phyloP scores from a whole-genome alignment of 1,140 invertebrate genomes.

The Homalodisca vitripennis region DNA sequence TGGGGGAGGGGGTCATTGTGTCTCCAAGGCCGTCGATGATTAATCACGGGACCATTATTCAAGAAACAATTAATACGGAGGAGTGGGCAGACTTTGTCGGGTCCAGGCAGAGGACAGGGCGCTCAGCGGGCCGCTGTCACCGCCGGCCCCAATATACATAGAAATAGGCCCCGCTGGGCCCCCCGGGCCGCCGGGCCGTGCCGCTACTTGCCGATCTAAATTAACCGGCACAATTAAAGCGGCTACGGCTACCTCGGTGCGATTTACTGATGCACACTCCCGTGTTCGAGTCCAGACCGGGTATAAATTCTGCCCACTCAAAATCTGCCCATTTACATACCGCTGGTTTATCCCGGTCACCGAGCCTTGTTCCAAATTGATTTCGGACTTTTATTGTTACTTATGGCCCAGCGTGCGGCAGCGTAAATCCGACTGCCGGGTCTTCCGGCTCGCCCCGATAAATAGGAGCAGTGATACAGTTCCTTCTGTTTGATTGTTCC shows the following conservation, averaged over 20 bases:
- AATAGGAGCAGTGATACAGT: no score
- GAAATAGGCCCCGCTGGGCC: neutral
- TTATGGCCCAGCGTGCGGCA: neutral
- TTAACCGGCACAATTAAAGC: constrained; percentile 20
- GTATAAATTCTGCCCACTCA: neutral
- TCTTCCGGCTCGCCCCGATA: no score
- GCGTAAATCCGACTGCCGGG: no score
- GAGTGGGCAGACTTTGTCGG: constrained; percentile 3
- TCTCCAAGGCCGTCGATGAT: neutral
- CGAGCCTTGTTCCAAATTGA: constrained; percentile 14
- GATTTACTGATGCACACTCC: constrained; percentile 2
- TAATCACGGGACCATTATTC: constrained; percentile 22
- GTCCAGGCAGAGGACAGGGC: neutral
- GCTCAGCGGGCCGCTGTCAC: constrained; percentile 15
- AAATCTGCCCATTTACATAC: constrained; percentile 12
- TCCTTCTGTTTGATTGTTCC: no score
- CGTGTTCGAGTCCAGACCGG: neutral
- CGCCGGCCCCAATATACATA: constrained; percentile 3
- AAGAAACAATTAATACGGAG: constrained; percentile 21
- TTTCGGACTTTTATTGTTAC: constrained; percentile 19
- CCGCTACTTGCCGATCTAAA: constrained; percentile 4
- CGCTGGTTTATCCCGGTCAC: neutral
- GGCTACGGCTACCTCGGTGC: neutral
- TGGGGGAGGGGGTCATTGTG: neutral
- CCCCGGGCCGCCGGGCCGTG: neutral